These are phyloP conservation scores for Pipistrellus pipistrellus DNA, from an alignment of 2,797 vertebrate species.

Conservation along the genomic window DNA sequence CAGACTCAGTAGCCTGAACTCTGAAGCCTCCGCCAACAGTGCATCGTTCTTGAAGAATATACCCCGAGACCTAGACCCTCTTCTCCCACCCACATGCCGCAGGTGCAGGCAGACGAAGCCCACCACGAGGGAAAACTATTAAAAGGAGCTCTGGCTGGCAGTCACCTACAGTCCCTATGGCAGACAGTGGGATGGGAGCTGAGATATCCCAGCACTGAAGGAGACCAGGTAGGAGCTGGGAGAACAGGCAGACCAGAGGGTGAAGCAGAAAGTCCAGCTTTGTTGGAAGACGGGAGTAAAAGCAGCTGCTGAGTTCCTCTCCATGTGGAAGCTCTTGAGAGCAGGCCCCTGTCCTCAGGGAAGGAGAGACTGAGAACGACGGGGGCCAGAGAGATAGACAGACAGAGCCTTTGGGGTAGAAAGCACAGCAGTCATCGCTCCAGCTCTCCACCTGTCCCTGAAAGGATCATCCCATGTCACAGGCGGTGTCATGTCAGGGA, in stretches of 20 bases:
- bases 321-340: slow-evolving; percentile 15
- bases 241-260: not conserved
- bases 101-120: slow-evolving; percentile 55
- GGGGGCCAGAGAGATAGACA: not conserved
- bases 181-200: not conserved
- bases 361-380: not conserved
- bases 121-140: slow-evolving; percentile 6
- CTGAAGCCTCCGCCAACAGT: not conserved
- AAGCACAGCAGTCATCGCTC: slow-evolving; percentile 35
- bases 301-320: slow-evolving; percentile 46
- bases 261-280: slow-evolving; percentile 29
- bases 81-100: not conserved
- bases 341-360: not conserved
- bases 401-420: not conserved
- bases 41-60: slow-evolving; percentile 38
- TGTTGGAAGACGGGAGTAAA: slow-evolving; percentile 49
- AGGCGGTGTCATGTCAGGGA: slow-evolving; percentile 35
- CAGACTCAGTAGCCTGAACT: slow-evolving; percentile 46
- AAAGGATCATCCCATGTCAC: slow-evolving; percentile 42
- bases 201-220: not conserved
- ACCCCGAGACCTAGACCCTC: not conserved
- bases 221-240: not conserved
- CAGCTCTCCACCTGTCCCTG: slow-evolving; percentile 22
- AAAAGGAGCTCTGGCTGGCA: slow-evolving; percentile 40
- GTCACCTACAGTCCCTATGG: slow-evolving; percentile 13